These are phyloP conservation scores for Pygocentrus nattereri DNA, from an alignment of 2,797 vertebrate genomes.

Conservation along the genomic window DNA sequence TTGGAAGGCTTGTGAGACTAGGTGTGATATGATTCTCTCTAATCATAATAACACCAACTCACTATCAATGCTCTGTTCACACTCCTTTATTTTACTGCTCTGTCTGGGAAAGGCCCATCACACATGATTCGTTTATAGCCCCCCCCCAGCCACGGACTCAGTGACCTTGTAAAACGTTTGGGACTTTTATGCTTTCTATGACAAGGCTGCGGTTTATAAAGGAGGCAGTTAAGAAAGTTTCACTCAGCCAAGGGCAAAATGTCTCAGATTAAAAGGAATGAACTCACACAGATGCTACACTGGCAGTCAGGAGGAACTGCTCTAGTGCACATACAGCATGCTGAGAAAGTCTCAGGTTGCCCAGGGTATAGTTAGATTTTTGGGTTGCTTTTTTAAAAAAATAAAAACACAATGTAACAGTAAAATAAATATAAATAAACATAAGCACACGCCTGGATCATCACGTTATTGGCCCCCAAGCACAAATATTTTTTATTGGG, in stretches of 20 bases:
- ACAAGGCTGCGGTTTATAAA: neutral
- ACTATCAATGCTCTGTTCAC: neutral
- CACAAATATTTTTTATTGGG: no score
- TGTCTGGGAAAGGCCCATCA: neutral
- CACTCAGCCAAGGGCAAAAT: neutral
- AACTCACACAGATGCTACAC: neutral
- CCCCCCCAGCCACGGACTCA: neutral
- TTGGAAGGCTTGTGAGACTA: no score
- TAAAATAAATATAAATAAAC: no score
- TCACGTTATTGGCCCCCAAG: no score
- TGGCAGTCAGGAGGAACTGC: neutral
- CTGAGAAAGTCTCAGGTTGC: no score
- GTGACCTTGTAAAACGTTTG: neutral
- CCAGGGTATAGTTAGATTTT: no score
- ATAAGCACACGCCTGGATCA: no score
- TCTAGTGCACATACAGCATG: neutral
- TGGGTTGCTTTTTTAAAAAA: no score
- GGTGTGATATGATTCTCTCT: no score
- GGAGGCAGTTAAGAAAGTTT: neutral
- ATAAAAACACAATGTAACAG: no score
- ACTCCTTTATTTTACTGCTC: neutral
- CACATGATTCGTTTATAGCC: conserved; percentile 6
- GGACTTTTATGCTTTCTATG: conserved; percentile 4
- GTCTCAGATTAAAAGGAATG: neutral
- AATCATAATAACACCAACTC: conserved; percentile 11